A percentile compares a stretch with the other conserved stretches of the same genome.
Evolutionary conservation across 2,113 vertebrate species (phyloP).

Genomic region (Melanotaenia duboulayi): DNA sequence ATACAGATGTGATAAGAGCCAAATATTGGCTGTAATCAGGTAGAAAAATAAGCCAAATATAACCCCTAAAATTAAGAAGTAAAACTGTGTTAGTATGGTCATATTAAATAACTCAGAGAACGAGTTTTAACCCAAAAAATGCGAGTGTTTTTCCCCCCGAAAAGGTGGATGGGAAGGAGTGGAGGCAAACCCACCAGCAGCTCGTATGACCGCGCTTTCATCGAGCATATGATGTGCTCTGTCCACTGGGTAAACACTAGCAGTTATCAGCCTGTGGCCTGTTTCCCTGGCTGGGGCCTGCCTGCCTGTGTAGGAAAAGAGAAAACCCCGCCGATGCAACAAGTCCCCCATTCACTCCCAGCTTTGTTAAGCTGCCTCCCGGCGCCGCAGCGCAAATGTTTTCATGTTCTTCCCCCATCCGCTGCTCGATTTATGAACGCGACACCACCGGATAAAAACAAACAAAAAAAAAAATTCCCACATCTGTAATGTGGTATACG

Average conservation of each 20-base stretch:
- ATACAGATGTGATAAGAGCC: neutral
- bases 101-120: neutral
- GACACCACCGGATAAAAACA: neutral
- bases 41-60: neutral
- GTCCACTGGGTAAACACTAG: slow-evolving; percentile 54
- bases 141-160: neutral
- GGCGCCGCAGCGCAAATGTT: slow-evolving; percentile 27
- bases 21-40: too few relatives aligned
- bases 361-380: slow-evolving; percentile 85
- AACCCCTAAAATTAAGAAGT: neutral
- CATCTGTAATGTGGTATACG: neutral
- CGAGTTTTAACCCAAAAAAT: neutral
- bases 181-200: neutral
- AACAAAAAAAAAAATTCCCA: neutral
- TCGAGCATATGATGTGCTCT: slow-evolving; percentile 22
- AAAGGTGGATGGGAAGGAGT: neutral
- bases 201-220: slow-evolving; percentile 1
- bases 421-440: neutral
- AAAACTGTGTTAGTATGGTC: neutral
- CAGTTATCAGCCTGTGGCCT: slow-evolving; percentile 64
- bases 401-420: slow-evolving; percentile 3
- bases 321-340: slow-evolving; percentile 84
- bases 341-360: slow-evolving; percentile 90
- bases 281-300: slow-evolving; percentile 67
- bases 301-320: slow-evolving; percentile 14